These are phyloP conservation scores for Aspidapion aeneum DNA, from an alignment of 2,888 invertebrate genomes.

Conservation along the genomic window DNA sequence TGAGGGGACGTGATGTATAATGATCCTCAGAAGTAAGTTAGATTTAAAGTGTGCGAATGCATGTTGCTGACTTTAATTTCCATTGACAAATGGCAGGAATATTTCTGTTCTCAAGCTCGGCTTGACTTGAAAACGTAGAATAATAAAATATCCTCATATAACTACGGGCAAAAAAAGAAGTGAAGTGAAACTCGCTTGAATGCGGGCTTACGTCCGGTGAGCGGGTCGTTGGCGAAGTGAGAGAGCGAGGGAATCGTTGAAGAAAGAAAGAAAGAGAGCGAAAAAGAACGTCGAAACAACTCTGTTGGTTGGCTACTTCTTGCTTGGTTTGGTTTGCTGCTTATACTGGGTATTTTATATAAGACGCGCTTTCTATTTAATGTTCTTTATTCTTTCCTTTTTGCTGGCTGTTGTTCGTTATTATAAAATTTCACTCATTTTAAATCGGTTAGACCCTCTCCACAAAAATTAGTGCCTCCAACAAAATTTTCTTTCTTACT, in stretches of 20 bases:
- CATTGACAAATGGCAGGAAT: not conserved
- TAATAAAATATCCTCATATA: not conserved
- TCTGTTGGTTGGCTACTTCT: constrained; percentile 14
- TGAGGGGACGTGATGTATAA: too few species aligned
- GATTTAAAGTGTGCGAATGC: too few species aligned
- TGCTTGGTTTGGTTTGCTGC: constrained; percentile 7
- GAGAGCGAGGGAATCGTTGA: too few species aligned
- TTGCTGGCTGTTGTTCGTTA: too few species aligned
- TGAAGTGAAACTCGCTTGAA: constrained; percentile 16
- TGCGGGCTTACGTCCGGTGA: constrained; percentile 20
- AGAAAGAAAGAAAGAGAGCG: not conserved
- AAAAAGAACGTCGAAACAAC: not conserved
- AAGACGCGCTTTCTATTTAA: constrained; percentile 39
- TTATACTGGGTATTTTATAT: constrained; percentile 28
- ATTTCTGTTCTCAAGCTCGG: not conserved
- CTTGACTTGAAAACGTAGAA: not conserved
- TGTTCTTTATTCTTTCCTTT: constrained; percentile 26
- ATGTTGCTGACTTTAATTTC: too few species aligned
- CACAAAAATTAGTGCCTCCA: too few species aligned
- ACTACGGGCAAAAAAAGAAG: constrained; percentile 2
- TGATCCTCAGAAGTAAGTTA: too few species aligned
- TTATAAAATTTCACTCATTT: too few species aligned
- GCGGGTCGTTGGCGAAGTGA: constrained; percentile 15
- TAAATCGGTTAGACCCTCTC: too few species aligned
- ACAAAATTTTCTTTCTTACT: too few species aligned